Evolutionary conservation across 2,113 vertebrate species (phyloP), one percentile per base, ranked within the genome.

Genomic region (Chrysemys picta): DNA sequence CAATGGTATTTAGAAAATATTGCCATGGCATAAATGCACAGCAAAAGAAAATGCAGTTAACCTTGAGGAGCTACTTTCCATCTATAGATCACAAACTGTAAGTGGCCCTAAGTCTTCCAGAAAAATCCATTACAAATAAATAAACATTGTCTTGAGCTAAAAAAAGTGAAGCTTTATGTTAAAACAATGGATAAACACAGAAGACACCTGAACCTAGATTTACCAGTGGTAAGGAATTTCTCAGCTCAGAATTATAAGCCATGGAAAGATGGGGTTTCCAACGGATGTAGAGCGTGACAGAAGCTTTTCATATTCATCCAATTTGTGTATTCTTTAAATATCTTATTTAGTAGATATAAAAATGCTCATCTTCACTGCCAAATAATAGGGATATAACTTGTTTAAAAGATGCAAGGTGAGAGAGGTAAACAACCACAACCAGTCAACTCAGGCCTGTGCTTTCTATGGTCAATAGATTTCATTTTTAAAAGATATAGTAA

Each of bases 181-280:
- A 83, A 85, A 90, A 49, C 38, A n/a, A 6, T 12, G 4, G 93
- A 79, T 85, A 89, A 94, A 52, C 42, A 83, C 87, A 94, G 87
- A 95, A 95, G 89, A 92, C 92, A 97, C 24, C 85, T 6, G 8
- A 91, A 89, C 90, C 80, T 82, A 94, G 93, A 94, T 78, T 47
- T 78, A 47, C 13, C 24, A 78, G 42, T 47, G 75, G 75, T 47
- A 47, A 47, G 25, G 42, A 78, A 82, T 89, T 4, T 50, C 72
- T 91, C 94, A 95, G 90, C 91, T 92, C 80, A 21, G 91, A 94
- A 93, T 87, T 93, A 72, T 8, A 75, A 96, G 88, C 62, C 90
- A 90, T 31, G 3, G 80, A 76, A 94, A 85, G 72, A 84, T 45
- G 94, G 91, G 89, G 75, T 90, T 95, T 85, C 89, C 80, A 62